These are phyloP conservation scores for Chelonus insularis DNA, from an alignment of 1,140 invertebrate species.

Conservation along the genomic window DNA sequence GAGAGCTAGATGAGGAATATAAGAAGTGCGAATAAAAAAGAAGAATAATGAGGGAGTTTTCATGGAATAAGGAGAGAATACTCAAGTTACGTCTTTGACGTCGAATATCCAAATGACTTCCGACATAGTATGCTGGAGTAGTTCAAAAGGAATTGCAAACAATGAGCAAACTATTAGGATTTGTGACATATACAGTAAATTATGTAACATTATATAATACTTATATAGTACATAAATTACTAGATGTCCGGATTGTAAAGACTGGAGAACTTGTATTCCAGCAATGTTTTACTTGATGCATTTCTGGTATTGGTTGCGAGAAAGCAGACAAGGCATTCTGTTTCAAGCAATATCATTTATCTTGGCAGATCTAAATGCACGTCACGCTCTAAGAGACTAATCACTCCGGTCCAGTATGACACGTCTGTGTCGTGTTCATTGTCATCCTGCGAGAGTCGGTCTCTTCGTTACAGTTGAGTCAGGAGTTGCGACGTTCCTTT, in stretches of 20 bases:
- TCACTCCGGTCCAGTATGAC: conserved; percentile 18
- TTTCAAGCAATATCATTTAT: conserved; percentile 1
- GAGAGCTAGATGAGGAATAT: background rate
- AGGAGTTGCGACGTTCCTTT: conserved; percentile 25
- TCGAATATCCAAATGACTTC: conserved; percentile 18
- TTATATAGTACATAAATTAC: background rate
- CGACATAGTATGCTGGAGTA: conserved; percentile 2
- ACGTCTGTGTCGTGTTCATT: background rate
- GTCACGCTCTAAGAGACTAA: conserved; percentile 23
- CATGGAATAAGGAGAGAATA: conserved; percentile 1
- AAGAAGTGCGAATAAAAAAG: no score
- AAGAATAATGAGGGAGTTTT: background rate
- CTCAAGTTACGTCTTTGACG: background rate
- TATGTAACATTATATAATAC: background rate
- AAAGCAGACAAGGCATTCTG: background rate
- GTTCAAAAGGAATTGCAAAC: conserved; percentile 11
- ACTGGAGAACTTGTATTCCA: no score
- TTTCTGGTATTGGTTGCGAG: background rate
- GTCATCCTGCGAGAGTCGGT: conserved; percentile 13
- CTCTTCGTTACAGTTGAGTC: conserved; percentile 22
- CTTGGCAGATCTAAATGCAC: conserved; percentile 9
- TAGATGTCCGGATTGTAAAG: no score
- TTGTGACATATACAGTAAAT: background rate
- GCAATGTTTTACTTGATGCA: no score
- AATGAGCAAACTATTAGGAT: conserved; percentile 18